Evolutionary conservation across 1,140 invertebrate genomes (phyloP).

Genomic region (Macrobrachium nipponense): DNA sequence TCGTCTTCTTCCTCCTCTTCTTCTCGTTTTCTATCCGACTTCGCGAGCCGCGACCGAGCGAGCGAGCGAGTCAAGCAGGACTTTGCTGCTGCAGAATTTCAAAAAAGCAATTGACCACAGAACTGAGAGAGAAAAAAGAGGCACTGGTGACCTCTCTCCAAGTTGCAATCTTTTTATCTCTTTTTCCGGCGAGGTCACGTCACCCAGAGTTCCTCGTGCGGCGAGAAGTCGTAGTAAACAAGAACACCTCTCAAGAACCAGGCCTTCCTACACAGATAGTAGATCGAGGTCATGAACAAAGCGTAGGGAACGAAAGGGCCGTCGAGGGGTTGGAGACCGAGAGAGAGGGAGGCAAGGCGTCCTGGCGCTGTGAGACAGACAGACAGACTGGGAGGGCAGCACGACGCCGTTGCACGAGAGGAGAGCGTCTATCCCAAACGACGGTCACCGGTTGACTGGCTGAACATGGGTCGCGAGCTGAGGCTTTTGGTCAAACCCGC

Average conservation of each 20-base stretch:
- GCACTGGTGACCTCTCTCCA: background rate
- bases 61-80: no score
- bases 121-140: no score
- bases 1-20: no score
- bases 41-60: no score
- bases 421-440: no score
- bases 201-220: constrained; percentile 41
- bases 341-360: constrained; percentile 8
- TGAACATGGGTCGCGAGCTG: no score
- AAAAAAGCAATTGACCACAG: no score
- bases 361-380: background rate
- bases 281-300: constrained; percentile 42
- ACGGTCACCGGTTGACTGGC: no score
- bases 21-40: no score
- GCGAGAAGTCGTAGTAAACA: constrained; percentile 15
- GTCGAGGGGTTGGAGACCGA: background rate
- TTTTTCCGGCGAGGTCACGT: constrained; percentile 28
- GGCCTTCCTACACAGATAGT: background rate
- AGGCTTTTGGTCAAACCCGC: no score
- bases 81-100: no score
- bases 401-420: background rate
- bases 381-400: background rate
- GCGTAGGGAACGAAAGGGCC: background rate
- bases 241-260: background rate
- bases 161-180: background rate